Evolutionary conservation across 2,888 invertebrate species (phyloP).

Genomic region (Acanthosepion lycidas): DNA sequence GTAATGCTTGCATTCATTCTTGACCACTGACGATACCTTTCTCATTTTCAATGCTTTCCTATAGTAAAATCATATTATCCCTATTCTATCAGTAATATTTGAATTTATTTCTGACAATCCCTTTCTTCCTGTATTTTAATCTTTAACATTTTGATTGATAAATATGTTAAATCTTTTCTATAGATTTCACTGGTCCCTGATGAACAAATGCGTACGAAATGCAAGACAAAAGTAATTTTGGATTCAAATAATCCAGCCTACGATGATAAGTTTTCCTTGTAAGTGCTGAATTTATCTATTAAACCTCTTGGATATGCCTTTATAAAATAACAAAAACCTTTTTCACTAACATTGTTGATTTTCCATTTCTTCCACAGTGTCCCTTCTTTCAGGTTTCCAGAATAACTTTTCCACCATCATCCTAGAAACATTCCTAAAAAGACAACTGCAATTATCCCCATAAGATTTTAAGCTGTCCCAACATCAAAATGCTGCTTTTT

Average conservation of each 20-base stretch:
- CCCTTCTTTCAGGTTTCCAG: too few species aligned
- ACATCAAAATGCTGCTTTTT: too few species aligned
- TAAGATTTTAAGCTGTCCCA: too few species aligned
- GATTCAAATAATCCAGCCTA: slow-evolving; percentile 70
- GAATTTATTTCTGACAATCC: not conserved
- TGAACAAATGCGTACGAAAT: slow-evolving; percentile 65
- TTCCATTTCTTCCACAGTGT: too few species aligned
- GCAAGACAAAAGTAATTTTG: slow-evolving; percentile 66
- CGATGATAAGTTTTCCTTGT: slow-evolving; percentile 74
- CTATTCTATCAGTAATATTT: too few species aligned
- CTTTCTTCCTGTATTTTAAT: not conserved
- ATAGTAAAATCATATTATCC: too few species aligned
- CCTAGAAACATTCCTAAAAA: too few species aligned
- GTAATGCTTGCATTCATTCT: not conserved
- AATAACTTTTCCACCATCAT: too few species aligned
- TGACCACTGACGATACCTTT: not conserved
- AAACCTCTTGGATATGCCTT: not conserved
- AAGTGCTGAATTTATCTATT: slow-evolving; percentile 55
- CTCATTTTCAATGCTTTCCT: too few species aligned
- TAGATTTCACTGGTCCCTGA: slow-evolving; percentile 71
- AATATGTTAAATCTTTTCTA: slow-evolving; percentile 47
- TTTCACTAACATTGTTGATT: too few species aligned
- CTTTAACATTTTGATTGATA: not conserved
- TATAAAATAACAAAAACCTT: too few species aligned
- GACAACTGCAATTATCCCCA: too few species aligned